These are phyloP conservation scores for Epistrophe grossulariae DNA, from an alignment of 2,888 invertebrate genomes.

Conservation along the genomic window DNA sequence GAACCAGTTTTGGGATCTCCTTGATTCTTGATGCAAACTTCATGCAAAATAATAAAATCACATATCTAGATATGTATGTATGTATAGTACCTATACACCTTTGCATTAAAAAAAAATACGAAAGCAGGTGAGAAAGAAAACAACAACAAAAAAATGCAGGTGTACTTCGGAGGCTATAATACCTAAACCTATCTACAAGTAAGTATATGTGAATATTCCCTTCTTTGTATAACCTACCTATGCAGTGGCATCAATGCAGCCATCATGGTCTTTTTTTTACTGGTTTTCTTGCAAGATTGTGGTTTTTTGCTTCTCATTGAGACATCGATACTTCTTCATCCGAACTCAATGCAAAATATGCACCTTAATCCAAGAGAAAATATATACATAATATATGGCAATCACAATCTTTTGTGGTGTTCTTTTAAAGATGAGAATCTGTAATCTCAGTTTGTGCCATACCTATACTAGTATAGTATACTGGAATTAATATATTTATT, in stretches of 20 bases:
- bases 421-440: conserved; percentile 25
- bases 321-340: conserved; percentile 25
- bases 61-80: neutral
- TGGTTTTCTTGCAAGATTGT: conserved; percentile 49
- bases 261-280: neutral
- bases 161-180: conserved; percentile 28
- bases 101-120: conserved; percentile 1
- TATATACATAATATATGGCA: neutral
- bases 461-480: neutral
- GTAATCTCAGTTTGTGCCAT: neutral
- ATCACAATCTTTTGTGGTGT: neutral
- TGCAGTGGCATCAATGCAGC: conserved; percentile 16
- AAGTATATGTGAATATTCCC: conserved; percentile 12
- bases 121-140: conserved; percentile 60
- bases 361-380: conserved; percentile 25
- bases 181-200: conserved; percentile 24
- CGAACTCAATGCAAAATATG: conserved; percentile 16
- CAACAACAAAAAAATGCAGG: conserved; percentile 58
- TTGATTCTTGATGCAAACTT: conserved; percentile 22
- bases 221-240: neutral
- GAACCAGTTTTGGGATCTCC: conserved; percentile 33
- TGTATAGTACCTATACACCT: neutral
- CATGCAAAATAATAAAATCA: conserved; percentile 28
- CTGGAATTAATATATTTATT: neutral
- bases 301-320: conserved; percentile 32